Base-by-base conservation (phyloP, 1,140 invertebrate species). In the Scaptodrosophila lebanonensis region DNA sequence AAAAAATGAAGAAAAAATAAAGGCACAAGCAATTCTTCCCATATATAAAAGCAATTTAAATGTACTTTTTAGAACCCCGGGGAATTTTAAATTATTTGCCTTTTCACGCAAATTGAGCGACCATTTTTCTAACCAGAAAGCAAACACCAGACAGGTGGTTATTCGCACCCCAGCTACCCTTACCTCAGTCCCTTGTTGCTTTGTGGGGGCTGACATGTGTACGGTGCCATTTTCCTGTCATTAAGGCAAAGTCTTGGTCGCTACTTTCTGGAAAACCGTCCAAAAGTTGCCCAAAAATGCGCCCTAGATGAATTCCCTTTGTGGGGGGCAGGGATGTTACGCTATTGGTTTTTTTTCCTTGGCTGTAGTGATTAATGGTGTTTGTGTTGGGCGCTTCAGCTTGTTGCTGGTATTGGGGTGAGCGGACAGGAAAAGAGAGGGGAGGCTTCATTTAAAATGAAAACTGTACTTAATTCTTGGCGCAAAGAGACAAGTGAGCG, bases 31-130 rank as follows among this genome's bases (percentile, higher is more conserved):
- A 65, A 65, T 77, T 71, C 50, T 35, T 30, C 72, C 73, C 73
- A 59, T 73, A 82, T 73, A 79, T 75, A 79, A 79, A 79, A 82
- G 75, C 73, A 79, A 79, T 79, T 79, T 79, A 79, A 79, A 79
- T 79, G 68, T 79, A 79, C 73, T 82, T 79, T 69, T 79, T 79
- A 56, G 75, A 73, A 59, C 68, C 75, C 64, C 54, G 52, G 73
- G 73, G 73, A 79, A 79, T 77, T 68, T 45, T 51, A 77, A 77
- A 77, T 79, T 77, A 79, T 77, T 77, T 79, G 73, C 73, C 73
- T 77, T 77, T 77, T 79, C 72, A 79, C 73, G 73, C 73, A 82
- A 79, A 79, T 79, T 79, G 82, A 82, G 73, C 73, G 73, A 79
- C 73, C 73, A 79, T 79, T 79, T 79, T 79, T 82, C 69, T 66